Evolutionary conservation across 2,113 vertebrate genomes (phyloP), one percentile per base, ranked within the genome.

Genomic region (Nothobranchius kuhntae): DNA sequence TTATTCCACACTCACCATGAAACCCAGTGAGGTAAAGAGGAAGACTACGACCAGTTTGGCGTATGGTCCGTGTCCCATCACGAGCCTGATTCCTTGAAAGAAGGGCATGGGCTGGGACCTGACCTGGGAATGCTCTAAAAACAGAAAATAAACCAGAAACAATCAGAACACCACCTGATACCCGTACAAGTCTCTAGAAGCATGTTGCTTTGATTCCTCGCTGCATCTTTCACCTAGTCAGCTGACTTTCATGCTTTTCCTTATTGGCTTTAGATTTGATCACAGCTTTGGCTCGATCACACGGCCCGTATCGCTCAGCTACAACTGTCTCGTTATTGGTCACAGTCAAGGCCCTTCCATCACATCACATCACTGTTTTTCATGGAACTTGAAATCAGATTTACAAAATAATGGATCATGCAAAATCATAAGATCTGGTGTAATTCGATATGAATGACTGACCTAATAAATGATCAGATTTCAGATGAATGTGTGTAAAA

Each of bases 11-110:
- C 94, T 79, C 64, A 99, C 98, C 98, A 98, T 96, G 85, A 99
- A 99, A 26, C 90, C 98, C 75, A 99, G 82, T 0, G 97, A 99
- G 58, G 96, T 97, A 67, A 98, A 99, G 67, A 99, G 96, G 89
- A 99, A 99, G 61, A 91, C 96, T 0, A 93, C 89, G 1, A 99
- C 96, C 65, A 99, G 94, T 62, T 95, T 99, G 86, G 94, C 88
- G 2, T 99, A 99, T 0, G 98, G 95, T 38, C 95, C 87, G 0
- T 98, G 93, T 13, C 95, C 93, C 95, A 98, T 95, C 78, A 99
- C 96, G 75, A 97, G 87, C 73, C 91, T 94, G 70, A 98, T 91
- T 42, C 98, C 95, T 71, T 87, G 92, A 77, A 94, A 92, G 88
- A 98, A 98, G 13, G 95, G 90, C 71, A 93, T 87, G 0, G 92